Conservation (phyloP, 2,888 invertebrate genomes). For the Euplexia lucipara region DNA sequence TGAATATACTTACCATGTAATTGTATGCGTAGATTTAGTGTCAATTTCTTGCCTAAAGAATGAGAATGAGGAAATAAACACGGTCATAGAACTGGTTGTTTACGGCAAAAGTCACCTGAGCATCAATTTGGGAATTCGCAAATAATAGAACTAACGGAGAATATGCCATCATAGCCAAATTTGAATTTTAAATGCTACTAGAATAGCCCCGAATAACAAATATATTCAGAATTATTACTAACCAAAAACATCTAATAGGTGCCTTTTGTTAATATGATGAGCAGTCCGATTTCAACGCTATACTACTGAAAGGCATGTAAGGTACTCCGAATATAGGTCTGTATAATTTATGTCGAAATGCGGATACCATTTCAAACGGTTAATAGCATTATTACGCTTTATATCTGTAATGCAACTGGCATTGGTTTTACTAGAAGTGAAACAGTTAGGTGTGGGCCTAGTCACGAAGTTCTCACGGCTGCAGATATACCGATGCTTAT, state of each 20-base stretch:
- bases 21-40: too few relatives aligned
- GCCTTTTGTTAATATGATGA: neutral
- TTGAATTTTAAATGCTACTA: slow-evolving; percentile 21
- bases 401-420: slow-evolving; percentile 59
- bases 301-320: neutral
- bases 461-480: slow-evolving; percentile 88
- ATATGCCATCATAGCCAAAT: slow-evolving; percentile 27
- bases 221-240: slow-evolving; percentile 2
- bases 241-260: neutral
- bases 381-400: slow-evolving; percentile 53
- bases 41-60: slow-evolving; percentile 25
- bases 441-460: slow-evolving; percentile 70
- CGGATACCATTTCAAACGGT: slow-evolving; percentile 33
- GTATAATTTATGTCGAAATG: slow-evolving; percentile 30
- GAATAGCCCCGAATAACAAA: slow-evolving; percentile 1
- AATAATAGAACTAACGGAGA: slow-evolving; percentile 26
- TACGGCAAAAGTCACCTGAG: slow-evolving; percentile 27
- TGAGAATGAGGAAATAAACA: slow-evolving; percentile 32
- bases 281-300: neutral
- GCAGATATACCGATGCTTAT: slow-evolving; percentile 84
- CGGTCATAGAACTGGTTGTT: slow-evolving; percentile 41
- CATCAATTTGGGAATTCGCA: slow-evolving; percentile 23
- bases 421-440: slow-evolving; percentile 67
- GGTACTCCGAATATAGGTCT: neutral
- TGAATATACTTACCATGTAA: too few relatives aligned